phyloP scores from a whole-genome alignment of 2,797 vertebrate species.

The Graptemys geographica region DNA sequence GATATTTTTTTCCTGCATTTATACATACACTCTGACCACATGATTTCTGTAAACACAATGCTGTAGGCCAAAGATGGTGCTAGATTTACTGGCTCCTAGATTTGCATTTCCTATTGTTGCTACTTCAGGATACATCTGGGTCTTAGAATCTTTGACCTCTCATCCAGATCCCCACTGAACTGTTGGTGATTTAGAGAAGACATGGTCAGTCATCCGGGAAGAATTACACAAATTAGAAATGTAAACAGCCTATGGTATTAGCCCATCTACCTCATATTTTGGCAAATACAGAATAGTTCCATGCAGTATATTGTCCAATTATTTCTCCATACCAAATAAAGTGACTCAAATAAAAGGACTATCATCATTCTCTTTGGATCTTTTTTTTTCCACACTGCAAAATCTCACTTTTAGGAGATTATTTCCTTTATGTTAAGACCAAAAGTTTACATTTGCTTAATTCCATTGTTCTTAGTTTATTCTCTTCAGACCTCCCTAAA shows the following conservation, averaged over 20 bases:
- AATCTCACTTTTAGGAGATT: neutral
- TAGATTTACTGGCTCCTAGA: neutral
- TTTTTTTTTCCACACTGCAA: neutral
- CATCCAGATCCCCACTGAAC: neutral
- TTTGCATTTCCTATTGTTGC: neutral
- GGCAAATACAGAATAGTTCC: neutral
- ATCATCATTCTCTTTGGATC: neutral
- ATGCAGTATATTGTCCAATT: neutral
- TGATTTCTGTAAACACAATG: neutral
- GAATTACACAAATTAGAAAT: neutral
- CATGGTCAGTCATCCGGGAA: neutral
- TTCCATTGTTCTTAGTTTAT: neutral
- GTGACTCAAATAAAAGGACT: no score
- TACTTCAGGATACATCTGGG: neutral
- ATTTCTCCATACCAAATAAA: neutral
- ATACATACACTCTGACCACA: neutral
- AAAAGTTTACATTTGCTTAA: neutral
- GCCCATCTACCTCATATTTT: neutral
- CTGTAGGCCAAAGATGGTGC: neutral
- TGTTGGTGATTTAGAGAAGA: neutral
- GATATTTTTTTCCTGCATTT: no score
- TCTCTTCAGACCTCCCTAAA: neutral
- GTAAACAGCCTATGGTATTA: neutral
- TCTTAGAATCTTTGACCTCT: neutral
- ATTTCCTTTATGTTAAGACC: neutral